Conservation (phyloP, 2,797 vertebrate species). For the Anas flavirostris region DNA sequence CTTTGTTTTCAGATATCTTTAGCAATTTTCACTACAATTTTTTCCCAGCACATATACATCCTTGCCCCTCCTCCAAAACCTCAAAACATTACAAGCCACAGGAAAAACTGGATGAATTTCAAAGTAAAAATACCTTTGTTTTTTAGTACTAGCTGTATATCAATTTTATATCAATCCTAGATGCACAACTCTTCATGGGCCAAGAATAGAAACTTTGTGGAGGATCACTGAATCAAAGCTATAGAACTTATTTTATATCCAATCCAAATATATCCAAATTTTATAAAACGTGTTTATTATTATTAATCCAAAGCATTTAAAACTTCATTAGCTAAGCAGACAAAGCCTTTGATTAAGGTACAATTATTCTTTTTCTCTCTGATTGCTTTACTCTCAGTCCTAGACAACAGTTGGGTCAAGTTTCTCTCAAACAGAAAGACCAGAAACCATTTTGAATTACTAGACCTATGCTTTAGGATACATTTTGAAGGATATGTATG, state of each 20-base stretch:
- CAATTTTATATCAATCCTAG: neutral
- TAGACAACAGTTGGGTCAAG: neutral
- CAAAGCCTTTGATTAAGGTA: neutral
- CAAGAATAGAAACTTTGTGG: neutral
- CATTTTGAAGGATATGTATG: neutral
- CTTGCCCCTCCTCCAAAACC: neutral
- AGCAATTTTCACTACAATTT: neutral
- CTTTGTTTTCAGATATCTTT: neutral
- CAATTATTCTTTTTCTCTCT: neutral
- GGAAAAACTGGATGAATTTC: neutral
- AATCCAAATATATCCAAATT: neutral
- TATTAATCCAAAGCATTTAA: neutral
- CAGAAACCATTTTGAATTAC: fast-evolving
- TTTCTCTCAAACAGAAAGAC: neutral
- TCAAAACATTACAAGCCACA: neutral
- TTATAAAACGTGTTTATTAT: neutral
- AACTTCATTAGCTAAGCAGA: neutral
- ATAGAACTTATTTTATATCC: neutral
- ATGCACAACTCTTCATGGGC: neutral
- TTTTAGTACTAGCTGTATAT: neutral
- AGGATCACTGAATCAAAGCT: neutral
- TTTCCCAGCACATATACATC: neutral
- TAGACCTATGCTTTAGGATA: fast-evolving
- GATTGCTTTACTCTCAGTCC: neutral
- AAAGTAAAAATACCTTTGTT: neutral